Evolutionary conservation across 2,888 invertebrate genomes (phyloP).

Genomic region (Agrochola litura): DNA sequence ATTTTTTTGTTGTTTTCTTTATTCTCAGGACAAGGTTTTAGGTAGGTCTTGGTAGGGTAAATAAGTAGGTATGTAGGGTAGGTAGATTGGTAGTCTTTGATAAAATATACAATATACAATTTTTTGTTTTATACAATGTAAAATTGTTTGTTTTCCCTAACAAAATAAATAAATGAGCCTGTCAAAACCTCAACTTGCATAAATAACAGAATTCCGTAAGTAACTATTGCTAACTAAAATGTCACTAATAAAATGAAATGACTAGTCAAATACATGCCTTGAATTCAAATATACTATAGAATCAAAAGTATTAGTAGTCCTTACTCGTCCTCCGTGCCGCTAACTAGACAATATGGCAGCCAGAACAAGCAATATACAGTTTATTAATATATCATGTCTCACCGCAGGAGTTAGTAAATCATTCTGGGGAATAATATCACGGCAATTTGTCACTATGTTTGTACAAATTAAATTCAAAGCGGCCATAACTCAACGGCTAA

Average conservation of each 20-base stretch:
- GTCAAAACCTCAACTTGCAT: no score
- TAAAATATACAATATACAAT: no score
- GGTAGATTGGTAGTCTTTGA: no score
- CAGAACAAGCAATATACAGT: constrained; percentile 22
- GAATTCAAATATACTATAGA: neutral
- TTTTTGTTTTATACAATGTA: no score
- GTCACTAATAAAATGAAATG: constrained; percentile 1
- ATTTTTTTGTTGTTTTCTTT: no score
- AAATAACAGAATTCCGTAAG: no score
- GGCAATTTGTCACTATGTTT: constrained; percentile 28
- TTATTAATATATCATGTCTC: constrained; percentile 18
- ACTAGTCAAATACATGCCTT: neutral
- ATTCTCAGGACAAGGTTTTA: no score
- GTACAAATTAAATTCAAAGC: constrained; percentile 46
- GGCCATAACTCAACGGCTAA: constrained; percentile 28
- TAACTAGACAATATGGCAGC: constrained; percentile 41
- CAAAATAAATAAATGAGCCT: no score
- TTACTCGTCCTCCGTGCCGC: neutral
- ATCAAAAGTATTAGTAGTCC: constrained; percentile 7
- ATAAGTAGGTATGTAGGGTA: no score
- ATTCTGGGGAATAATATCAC: constrained; percentile 29
- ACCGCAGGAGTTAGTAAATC: constrained; percentile 34
- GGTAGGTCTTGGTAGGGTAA: no score
- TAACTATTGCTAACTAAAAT: neutral
- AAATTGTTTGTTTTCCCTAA: no score